Evolutionary conservation across 2,888 invertebrate genomes (phyloP).

Genomic region (Xestia ashworthii): DNA sequence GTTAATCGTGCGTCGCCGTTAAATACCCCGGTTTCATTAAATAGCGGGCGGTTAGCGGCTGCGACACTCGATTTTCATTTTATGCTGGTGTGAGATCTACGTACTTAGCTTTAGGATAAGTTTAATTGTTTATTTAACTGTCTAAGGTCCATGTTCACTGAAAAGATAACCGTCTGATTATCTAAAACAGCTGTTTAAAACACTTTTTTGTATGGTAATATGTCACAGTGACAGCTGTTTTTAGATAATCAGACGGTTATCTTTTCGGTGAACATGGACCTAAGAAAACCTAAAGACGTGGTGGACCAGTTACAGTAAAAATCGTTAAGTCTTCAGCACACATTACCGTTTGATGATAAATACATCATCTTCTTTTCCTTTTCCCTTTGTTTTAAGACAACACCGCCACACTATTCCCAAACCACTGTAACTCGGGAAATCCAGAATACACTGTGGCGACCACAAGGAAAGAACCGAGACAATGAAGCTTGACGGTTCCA

Average conservation of each 20-base stretch:
- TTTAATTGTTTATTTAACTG: neutral
- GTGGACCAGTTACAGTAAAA: neutral
- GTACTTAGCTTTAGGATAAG: neutral
- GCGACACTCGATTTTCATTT: constrained; percentile 37
- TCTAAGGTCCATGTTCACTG: too few relatives aligned
- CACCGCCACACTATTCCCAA: neutral
- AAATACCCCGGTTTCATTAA: constrained; percentile 60
- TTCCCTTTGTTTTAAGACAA: too few relatives aligned
- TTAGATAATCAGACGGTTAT: too few relatives aligned
- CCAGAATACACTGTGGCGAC: neutral
- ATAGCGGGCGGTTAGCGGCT: constrained; percentile 25
- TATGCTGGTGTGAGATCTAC: neutral
- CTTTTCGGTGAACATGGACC: too few relatives aligned
- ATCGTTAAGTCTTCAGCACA: neutral
- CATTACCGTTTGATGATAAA: too few relatives aligned
- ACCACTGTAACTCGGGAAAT: neutral
- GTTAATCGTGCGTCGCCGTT: constrained; percentile 41
- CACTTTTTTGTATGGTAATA: too few relatives aligned
- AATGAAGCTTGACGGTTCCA: neutral
- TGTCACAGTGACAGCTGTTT: too few relatives aligned
- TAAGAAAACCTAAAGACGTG: neutral
- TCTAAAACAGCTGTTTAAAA: too few relatives aligned
- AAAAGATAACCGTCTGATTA: too few relatives aligned
- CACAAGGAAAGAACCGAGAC: neutral
- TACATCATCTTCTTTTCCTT: too few relatives aligned